Percentiles rank a stretch among this genome's conserved stretches.
These are phyloP conservation scores for Zosterops lateralis DNA, from an alignment of 2,113 vertebrate species.

Conservation along the genomic window DNA sequence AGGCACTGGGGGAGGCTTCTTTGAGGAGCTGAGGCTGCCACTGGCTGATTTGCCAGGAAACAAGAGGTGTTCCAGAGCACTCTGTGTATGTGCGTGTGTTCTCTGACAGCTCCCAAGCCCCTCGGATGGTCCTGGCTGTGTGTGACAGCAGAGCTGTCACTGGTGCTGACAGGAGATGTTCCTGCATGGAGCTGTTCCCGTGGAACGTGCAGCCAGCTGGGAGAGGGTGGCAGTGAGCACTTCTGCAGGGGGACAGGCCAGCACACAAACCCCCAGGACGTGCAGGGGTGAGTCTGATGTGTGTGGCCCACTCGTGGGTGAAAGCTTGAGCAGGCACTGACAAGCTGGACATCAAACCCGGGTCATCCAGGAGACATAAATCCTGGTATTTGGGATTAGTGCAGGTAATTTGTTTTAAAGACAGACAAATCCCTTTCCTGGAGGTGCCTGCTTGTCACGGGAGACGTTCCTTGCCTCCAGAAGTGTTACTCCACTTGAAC, in stretches of 20 bases:
- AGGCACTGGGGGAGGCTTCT: background rate
- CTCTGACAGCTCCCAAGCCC: background rate
- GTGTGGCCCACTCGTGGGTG: background rate
- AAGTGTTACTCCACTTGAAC: background rate
- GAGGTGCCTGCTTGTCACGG: background rate
- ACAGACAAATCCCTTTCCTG: background rate
- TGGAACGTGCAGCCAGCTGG: background rate
- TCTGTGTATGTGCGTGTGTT: rapidly evolving
- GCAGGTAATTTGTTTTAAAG: constrained; percentile 10
- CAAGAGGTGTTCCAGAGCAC: rapidly evolving
- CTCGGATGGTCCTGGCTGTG: rapidly evolving
- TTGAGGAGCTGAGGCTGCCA: background rate
- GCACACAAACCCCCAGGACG: background rate
- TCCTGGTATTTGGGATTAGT: background rate
- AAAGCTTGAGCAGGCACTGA: background rate
- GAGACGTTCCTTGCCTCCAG: background rate
- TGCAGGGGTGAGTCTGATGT: rapidly evolving
- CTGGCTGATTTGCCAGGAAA: background rate
- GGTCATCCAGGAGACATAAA: background rate
- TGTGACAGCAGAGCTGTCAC: background rate
- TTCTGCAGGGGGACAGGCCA: background rate
- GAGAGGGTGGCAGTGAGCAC: background rate
- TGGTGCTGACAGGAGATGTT: rapidly evolving
- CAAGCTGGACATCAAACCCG: background rate
- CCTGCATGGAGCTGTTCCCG: background rate